Base-by-base conservation (phyloP, 2,888 invertebrate species). In the Cheiracanthium punctorium region DNA sequence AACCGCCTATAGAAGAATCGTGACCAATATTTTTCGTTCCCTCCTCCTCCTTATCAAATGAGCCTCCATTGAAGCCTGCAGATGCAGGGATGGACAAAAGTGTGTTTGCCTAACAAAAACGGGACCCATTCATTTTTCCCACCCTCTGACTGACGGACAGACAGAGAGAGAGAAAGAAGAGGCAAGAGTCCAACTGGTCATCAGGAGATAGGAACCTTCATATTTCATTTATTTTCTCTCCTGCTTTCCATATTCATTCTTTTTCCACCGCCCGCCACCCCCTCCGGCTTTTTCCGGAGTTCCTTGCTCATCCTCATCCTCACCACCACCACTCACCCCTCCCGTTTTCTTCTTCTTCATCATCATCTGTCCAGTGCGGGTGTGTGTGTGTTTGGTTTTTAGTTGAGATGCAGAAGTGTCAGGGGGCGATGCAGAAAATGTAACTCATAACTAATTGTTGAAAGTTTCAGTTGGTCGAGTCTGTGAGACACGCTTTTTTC, bases 151-250 rank as follows among this genome's bases (percentile, higher is more conserved):
- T 58, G 72, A 64, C 32, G 69, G 70, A 67, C 77, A 75, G 75
- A 70, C 58, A 69, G 71, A 80, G 64, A 74, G 69, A 52, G 70
- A 64, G 41, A 41, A 41, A 71, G 30, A 1, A 5, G 20, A 28
- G 14, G 5, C 14, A 33, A 41, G 33, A 67, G 79, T 84, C 79
- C 82, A 76, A 82, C 82, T 85, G 85, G 85, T 80, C 85, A 85
- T 85, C 85, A 85, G 30, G 28, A 87, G 81, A 87, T 86, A 81
- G 80, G 80, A 86, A 73, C 76, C 72, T 81, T 67, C 87, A 87
- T 87, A 81, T 87, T 87, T 87, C 87, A 87, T 87, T 87, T 87
- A 81, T 87, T 87, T 80, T 69, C 80, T 73, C 70, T 32, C 29
- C 81, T 81, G 76, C 81, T 87, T 81, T 77, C 80, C 81, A 87